Evolutionary conservation across 2,888 invertebrate genomes (phyloP).

Genomic region (Orthosia gracilis): DNA sequence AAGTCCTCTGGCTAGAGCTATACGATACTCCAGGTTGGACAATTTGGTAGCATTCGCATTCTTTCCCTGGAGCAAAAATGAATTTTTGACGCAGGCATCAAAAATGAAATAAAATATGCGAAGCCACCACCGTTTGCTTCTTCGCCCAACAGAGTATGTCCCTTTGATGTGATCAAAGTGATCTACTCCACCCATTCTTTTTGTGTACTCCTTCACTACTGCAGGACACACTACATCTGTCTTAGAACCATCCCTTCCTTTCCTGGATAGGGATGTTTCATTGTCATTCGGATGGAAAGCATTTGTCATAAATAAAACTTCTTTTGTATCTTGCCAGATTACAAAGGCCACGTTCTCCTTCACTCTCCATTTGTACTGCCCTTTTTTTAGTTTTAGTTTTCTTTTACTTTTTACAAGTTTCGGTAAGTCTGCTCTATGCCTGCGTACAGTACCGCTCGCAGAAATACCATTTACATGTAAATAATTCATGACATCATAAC

Average conservation of each 20-base stretch:
- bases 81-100: conserved; percentile 62
- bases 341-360: conserved; percentile 63
- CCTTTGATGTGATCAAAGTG: conserved; percentile 6
- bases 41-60: conserved; percentile 55
- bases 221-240: too few relatives aligned
- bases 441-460: too few relatives aligned
- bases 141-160: conserved; percentile 62
- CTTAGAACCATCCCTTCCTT: too few relatives aligned
- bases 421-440: conserved; percentile 59
- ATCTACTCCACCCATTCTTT: too few relatives aligned
- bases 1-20: too few relatives aligned
- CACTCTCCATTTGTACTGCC: conserved; percentile 64
- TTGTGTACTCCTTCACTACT: too few relatives aligned
- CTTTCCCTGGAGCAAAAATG: conserved; percentile 58
- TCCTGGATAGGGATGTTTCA: too few relatives aligned
- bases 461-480: too few relatives aligned
- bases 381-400: conserved; percentile 55
- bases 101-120: conserved; percentile 64
- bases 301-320: too few relatives aligned
- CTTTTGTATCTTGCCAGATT: conserved; percentile 65
- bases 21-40: conserved; percentile 59
- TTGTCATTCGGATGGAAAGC: too few relatives aligned
- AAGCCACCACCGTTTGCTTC: conserved; percentile 63
- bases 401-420: conserved; percentile 55
- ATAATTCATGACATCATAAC: too few relatives aligned